Base-by-base conservation (phyloP, 2,888 invertebrate species). In the Aspidiotus rigidus region DNA sequence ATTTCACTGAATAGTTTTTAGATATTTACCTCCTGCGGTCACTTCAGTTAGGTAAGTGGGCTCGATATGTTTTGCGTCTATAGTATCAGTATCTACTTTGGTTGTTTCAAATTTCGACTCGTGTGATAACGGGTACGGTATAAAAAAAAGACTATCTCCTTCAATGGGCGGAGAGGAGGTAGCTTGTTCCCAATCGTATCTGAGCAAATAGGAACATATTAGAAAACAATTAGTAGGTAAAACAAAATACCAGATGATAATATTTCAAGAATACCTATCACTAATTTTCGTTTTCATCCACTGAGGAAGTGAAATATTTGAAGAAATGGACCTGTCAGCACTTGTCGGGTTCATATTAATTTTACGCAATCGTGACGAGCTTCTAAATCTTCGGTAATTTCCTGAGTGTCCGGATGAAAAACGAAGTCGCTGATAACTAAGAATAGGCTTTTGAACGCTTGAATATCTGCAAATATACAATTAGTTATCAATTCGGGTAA, bases 211-310 rank as follows among this genome's bases (percentile, higher is more conserved):
- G 5, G 28, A 28, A 28, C 28, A 28, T 28, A 28, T 3, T 28
- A 28, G 5, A 5, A 28, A 28, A 28, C 28, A 5, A 28, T 28
- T 28, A 28, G 5, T 3, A 3, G 28, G 28, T 5, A 28, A 1
- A 28, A 28, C 1, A 28, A 28, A 28, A 28, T 1, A 28, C 1
- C 1, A 28, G 28, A 5, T 28, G 5, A 28, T 28, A 28, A 28
- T 28, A 28, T 3, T 28, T 28, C 2, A 28, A 28, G 28, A 28
- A 77, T 77, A 83, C 83, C 80, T 81, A 72, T 83, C 84, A 69
- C 78, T 79, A 73, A 85, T 83, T 79, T 82, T 86, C 67, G 80
- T 82, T 78, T 86, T 87, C 86, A 88, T 87, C 88, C 88, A 89
- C 75, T 85, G 83, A 2, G 88, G 87, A 72, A 87, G 78, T 62